Percentiles rank a stretch among this genome's conserved stretches.
These are phyloP conservation scores for Stenotaenia linearis DNA, from an alignment of 2,888 invertebrate genomes.

Conservation along the genomic window DNA sequence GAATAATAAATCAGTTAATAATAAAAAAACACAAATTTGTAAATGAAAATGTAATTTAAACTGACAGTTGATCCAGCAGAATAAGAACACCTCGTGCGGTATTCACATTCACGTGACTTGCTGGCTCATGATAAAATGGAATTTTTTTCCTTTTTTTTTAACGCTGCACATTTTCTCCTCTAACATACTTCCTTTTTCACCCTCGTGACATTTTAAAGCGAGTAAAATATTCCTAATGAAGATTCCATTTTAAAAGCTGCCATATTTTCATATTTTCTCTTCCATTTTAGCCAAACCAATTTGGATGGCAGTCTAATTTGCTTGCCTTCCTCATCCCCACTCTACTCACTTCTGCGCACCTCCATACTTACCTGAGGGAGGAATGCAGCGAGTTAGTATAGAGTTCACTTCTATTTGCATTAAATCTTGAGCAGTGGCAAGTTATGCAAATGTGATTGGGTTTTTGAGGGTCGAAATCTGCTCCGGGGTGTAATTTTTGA, in stretches of 20 bases:
- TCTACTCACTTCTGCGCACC: neutral
- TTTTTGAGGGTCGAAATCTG: neutral
- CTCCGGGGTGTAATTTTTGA: neutral
- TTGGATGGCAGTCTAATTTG: slow-evolving; percentile 3
- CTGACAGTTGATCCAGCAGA: neutral
- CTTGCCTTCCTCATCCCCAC: neutral
- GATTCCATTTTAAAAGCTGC: slow-evolving; percentile 12
- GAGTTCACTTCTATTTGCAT: slow-evolving; percentile 11
- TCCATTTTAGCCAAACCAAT: neutral
- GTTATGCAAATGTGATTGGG: slow-evolving; percentile 13
- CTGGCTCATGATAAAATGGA: neutral
- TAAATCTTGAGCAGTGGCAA: slow-evolving; percentile 17
- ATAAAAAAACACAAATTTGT: neutral
- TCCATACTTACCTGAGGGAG: neutral
- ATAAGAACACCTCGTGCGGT: neutral
- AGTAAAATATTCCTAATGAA: slow-evolving; percentile 10
- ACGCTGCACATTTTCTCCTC: neutral
- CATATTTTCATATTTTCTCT: slow-evolving; percentile 13
- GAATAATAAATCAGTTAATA: neutral
- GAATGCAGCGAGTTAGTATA: neutral
- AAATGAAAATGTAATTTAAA: slow-evolving; percentile 4
- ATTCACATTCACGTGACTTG: neutral
- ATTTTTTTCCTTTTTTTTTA: neutral
- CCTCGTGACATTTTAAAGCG: slow-evolving; percentile 13
- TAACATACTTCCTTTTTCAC: neutral